phyloP scores from a whole-genome alignment of 2,888 invertebrate species.

The Heliconius erato region DNA sequence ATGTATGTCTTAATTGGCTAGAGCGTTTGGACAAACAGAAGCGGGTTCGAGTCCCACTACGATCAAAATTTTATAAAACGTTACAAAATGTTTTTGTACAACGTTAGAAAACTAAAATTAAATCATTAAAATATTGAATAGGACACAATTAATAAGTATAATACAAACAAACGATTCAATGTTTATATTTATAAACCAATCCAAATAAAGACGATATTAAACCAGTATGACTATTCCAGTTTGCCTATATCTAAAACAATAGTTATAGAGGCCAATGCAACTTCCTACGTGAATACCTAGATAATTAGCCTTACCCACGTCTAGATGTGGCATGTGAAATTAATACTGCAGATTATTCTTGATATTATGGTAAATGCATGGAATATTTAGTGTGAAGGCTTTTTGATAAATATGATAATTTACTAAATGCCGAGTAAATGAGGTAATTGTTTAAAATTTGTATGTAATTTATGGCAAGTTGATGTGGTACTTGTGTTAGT shows the following conservation, averaged over 20 bases:
- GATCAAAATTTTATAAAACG: neutral
- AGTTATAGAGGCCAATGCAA: constrained; percentile 75
- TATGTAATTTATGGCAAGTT: neutral
- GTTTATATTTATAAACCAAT: neutral
- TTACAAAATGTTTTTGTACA: too few species aligned
- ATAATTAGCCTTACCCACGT: constrained; percentile 78
- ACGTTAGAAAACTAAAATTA: neutral
- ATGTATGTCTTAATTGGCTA: neutral
- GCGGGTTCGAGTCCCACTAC: neutral
- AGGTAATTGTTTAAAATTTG: constrained; percentile 13
- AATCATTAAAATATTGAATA: neutral
- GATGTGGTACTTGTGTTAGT: neutral
- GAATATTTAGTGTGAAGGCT: constrained; percentile 34
- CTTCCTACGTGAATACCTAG: constrained; percentile 65
- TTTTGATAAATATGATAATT: constrained; percentile 29
- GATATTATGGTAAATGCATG: constrained; percentile 36
- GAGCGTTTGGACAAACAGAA: neutral
- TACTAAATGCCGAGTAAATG: constrained; percentile 4
- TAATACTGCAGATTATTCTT: constrained; percentile 64
- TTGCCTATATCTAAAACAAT: constrained; percentile 49
- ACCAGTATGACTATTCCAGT: constrained; percentile 53
- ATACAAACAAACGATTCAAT: neutral
- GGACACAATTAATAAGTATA: neutral
- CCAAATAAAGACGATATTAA: neutral
- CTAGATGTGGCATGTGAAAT: constrained; percentile 73